Conservation (phyloP, 2,888 invertebrate species). For the Rhimphoctona megacephalus region DNA sequence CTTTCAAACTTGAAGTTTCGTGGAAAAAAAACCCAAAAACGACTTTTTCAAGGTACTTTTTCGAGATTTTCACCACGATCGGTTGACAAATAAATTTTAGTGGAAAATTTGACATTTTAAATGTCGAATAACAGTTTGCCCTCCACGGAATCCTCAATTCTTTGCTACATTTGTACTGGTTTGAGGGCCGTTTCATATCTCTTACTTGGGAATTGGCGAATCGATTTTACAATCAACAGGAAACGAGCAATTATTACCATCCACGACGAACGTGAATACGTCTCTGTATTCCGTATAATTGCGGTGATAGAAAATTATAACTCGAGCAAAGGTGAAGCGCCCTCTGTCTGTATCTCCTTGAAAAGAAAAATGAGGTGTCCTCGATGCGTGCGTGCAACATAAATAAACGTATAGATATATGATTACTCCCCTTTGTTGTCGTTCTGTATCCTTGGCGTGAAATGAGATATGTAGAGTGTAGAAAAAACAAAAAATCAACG, state of each 20-base stretch:
- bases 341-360: slow-evolving; percentile 1
- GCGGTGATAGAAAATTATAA: slow-evolving; percentile 7
- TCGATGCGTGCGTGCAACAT: slow-evolving; percentile 10
- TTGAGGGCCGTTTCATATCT: slow-evolving; percentile 3
- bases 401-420: slow-evolving; percentile 2
- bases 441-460: slow-evolving; percentile 33
- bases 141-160: neutral
- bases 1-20: too few relatives aligned
- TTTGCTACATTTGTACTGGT: neutral
- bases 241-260: slow-evolving; percentile 16
- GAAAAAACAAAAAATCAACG: slow-evolving; percentile 38
- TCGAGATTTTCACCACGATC: too few relatives aligned
- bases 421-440: slow-evolving; percentile 8
- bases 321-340: slow-evolving; percentile 1
- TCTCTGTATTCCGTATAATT: neutral
- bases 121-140: neutral
- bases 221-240: slow-evolving; percentile 15
- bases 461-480: slow-evolving; percentile 33
- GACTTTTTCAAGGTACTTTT: too few relatives aligned
- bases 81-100: too few relatives aligned
- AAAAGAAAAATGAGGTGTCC: slow-evolving; percentile 13
- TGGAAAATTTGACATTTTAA: too few relatives aligned
- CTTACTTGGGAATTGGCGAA: neutral
- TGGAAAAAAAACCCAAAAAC: too few relatives aligned
- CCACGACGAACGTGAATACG: neutral